These are phyloP conservation scores for Asobara japonica DNA, from an alignment of 1,140 invertebrate genomes.

Conservation along the genomic window DNA sequence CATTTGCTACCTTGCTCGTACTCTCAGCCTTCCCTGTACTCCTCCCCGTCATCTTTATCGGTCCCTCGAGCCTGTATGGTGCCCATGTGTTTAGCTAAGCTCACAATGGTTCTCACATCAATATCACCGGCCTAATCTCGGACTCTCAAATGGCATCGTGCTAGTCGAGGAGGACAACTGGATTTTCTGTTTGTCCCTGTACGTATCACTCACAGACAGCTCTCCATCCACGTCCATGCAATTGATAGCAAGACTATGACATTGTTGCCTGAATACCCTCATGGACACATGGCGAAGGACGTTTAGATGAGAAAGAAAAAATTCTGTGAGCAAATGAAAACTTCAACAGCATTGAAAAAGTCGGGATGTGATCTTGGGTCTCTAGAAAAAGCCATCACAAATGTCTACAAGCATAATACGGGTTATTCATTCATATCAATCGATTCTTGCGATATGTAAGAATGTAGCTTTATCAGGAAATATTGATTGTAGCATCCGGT, in stretches of 20 bases:
- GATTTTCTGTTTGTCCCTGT: too few relatives aligned
- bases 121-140: conserved; percentile 21
- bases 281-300: too few relatives aligned
- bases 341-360: too few relatives aligned
- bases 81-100: background rate
- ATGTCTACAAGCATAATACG: too few relatives aligned
- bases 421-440: background rate
- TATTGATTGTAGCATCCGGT: background rate
- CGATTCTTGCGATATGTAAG: background rate
- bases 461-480: background rate
- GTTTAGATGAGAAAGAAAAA: too few relatives aligned
- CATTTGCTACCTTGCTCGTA: background rate
- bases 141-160: conserved; percentile 9
- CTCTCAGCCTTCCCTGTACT: background rate
- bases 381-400: too few relatives aligned
- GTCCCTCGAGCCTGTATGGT: background rate
- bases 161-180: background rate
- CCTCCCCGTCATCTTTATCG: background rate
- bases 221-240: too few relatives aligned
- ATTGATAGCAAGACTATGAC: too few relatives aligned
- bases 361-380: too few relatives aligned
- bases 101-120: conserved; percentile 10
- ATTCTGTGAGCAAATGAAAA: too few relatives aligned
- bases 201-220: too few relatives aligned
- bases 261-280: too few relatives aligned